Evolutionary conservation across 92 coral and sea anemone species (phyloP), one percentile per base, ranked within the genome.

Genomic region (Zoanthus solanderi): DNA sequence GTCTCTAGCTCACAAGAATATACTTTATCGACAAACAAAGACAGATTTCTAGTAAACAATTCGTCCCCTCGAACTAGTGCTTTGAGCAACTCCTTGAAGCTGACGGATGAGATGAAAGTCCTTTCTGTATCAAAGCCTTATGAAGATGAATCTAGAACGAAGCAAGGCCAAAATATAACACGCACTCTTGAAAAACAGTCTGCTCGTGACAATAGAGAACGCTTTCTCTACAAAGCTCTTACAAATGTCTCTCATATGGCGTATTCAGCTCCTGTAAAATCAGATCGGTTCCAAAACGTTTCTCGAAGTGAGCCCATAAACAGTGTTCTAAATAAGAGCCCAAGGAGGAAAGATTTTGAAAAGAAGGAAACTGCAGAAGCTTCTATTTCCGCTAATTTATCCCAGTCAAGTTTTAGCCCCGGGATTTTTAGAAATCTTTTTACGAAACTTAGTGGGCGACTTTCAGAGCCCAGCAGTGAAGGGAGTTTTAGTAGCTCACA

Each of bases 51-150:
- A 57, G 54, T 58, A 5, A 83, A 48, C 11, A 78, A 61, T 15
- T 60, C 92, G 9, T 90, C 89, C 42, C 76, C 81, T 12, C 92
- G 94, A 28, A 93, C 98, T 16, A 95, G 98, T 88, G 96, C 91
- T 6, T 76, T 95, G 9, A 93, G 93, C 65, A 89, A 84, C 80
- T 95, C 98, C 0, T 69, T 95, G 6, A 93, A 89, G 67, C 58
- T 63, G 23, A 58, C 85, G 17, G 75, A 66, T 11, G 75, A 81
- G 44, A 65, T 47, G 75, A 81, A 71, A 66, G 32, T 29, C 9
- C 11, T 65, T 42, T 65, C 58, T 42, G n/a, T 60, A 15, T 79
- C 84, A 32, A 46, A n/a, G 53, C 83, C 84, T 23, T 7, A 15
- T 8, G 54, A 28, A 14, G 11, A 44, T 47, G 47, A n/a, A 17